Conservation (phyloP, 2,888 invertebrate genomes). For the Strigamia maritima region DNA sequence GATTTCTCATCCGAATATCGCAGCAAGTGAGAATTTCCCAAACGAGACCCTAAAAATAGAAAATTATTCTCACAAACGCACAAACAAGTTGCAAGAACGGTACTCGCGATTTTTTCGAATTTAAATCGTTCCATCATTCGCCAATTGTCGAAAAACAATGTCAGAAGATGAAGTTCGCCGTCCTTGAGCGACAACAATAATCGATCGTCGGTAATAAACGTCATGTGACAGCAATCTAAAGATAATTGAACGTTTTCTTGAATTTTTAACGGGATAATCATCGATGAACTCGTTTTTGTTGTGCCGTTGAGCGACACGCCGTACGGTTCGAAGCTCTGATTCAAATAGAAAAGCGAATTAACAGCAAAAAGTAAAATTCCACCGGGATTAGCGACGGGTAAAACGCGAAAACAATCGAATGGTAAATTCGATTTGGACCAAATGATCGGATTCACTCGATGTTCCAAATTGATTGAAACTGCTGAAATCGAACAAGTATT, state of each 20-base stretch:
- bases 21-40: conserved; percentile 90
- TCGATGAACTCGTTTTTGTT: conserved; percentile 81
- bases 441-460: conserved; percentile 93
- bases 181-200: conserved; percentile 84
- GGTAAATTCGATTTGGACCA: conserved; percentile 94
- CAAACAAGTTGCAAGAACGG: conserved; percentile 90
- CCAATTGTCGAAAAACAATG: conserved; percentile 90
- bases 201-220: conserved; percentile 77
- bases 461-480: conserved; percentile 90
- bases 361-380: conserved; percentile 92
- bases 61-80: conserved; percentile 91
- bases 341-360: conserved; percentile 92
- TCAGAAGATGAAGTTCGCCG: conserved; percentile 84
- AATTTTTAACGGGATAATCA: conserved; percentile 61
- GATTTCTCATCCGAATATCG: conserved; percentile 85
- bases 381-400: conserved; percentile 88
- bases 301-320: conserved; percentile 92
- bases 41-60: conserved; percentile 89
- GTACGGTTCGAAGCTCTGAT: conserved; percentile 93
- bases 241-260: conserved; percentile 88
- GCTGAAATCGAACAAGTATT: conserved; percentile 96
- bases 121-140: conserved; percentile 87
- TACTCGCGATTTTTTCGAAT: conserved; percentile 90
- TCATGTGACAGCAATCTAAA: conserved; percentile 84
- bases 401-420: conserved; percentile 79